Conservation (phyloP, 1,140 invertebrate genomes). For the Drosophila miranda region DNA sequence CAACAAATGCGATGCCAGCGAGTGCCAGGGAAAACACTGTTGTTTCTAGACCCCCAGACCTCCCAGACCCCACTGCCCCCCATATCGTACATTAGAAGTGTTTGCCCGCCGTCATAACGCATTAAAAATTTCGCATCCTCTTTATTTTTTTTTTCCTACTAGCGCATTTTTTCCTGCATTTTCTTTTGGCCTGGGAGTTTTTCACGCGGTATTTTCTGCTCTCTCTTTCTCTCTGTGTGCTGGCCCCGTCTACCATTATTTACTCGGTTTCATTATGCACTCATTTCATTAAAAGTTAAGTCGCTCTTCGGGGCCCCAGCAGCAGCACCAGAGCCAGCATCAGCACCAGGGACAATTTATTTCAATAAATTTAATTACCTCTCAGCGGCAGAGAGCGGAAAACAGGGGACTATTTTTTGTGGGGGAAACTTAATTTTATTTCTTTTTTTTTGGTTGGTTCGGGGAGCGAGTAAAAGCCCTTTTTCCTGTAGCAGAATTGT, state of each 20-base stretch:
- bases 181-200: background rate
- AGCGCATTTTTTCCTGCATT: background rate
- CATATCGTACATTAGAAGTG: slow-evolving; percentile 33
- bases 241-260: slow-evolving; percentile 24
- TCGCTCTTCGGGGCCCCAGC: slow-evolving; percentile 32
- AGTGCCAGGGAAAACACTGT: background rate
- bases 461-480: no score
- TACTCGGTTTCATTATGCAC: slow-evolving; percentile 42
- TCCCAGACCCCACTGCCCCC: background rate
- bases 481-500: background rate
- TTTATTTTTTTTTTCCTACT: background rate
- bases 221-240: background rate
- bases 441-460: no score
- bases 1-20: slow-evolving; percentile 24
- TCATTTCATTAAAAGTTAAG: slow-evolving; percentile 68
- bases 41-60: background rate
- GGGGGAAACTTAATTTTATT: background rate
- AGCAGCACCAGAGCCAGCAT: no score
- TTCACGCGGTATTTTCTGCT: background rate
- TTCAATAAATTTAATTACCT: slow-evolving; percentile 75
- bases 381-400: background rate
- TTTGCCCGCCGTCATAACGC: slow-evolving; percentile 39
- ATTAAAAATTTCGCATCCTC: slow-evolving; percentile 36
- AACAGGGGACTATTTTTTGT: slow-evolving; percentile 20
- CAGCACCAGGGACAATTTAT: slow-evolving; percentile 65